Evolutionary conservation across 2,797 vertebrate genomes (phyloP), one percentile per base, ranked within the genome.

Genomic region (Peromyscus melanophrys): DNA sequence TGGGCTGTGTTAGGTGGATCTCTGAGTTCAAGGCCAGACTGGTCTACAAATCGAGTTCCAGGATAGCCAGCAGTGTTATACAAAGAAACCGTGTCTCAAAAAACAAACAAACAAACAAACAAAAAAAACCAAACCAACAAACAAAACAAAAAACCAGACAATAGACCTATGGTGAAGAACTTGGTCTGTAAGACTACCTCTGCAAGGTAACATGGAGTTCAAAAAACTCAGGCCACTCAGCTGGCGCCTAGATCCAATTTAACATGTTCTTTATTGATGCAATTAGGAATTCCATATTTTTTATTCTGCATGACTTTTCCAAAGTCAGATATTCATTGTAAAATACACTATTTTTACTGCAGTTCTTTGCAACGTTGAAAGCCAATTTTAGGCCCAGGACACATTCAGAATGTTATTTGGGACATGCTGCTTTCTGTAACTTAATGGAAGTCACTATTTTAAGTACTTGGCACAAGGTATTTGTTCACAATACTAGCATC

Each of bases 281-380:
- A 76, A 10, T 91, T 77, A 94, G 63, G 11, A 89, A 59, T 81
- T 90, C 27, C 23, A 16, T 92, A 82, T 93, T 83, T 95, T 78
- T 84, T 89, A 6, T 67, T 37, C 17, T 75, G 0, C 27, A 71
- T 84, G 7, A 27, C 52, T 78, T 94, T 90, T 92, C 31, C 80
- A 87, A 91, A 69, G 37, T 40, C 43, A 61, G 78, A 37, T 63
- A 69, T 52, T 85, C 59, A 19, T 82, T 89, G 1, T 84, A 76
- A 92, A 87, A 95, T 19, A 77, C 57, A 71, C 52, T 13, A 65
- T 37, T 43, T 92, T 93, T n/a, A 17, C 6, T 52, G 14, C 61
- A 25, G 14, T 90, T 89, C n/a, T 92, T 87, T 95, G 75, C 40
- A 63, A 0, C 17, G 16, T 92, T 80, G 52, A 82, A 92, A 95